Evolutionary conservation across 2,888 invertebrate genomes (phyloP).

Genomic region (Tuberolachnus salignus): DNA sequence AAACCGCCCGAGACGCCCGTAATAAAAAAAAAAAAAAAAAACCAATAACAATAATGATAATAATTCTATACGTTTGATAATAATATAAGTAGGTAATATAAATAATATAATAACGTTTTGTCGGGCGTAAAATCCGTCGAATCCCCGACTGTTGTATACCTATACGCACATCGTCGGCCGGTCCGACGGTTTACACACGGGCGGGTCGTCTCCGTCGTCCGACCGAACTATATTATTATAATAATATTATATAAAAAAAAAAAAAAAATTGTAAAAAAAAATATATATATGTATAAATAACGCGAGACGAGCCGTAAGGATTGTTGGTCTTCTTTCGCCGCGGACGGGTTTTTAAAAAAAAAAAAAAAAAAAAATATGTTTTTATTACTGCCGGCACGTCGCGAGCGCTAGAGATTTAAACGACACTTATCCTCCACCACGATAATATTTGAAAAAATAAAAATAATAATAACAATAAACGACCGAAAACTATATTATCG

Average conservation of each 20-base stretch:
- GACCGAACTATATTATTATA: background rate
- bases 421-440: background rate
- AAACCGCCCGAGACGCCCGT: background rate
- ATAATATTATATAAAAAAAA: too few relatives aligned
- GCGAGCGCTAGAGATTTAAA: slow-evolving; percentile 17
- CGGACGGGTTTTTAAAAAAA: too few relatives aligned
- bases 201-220: background rate
- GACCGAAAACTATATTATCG: background rate
- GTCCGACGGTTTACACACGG: background rate
- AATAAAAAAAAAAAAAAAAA: background rate
- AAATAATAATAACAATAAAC: background rate
- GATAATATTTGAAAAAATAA: slow-evolving; percentile 3
- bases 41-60: background rate
- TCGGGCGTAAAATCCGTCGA: background rate
- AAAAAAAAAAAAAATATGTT: too few relatives aligned
- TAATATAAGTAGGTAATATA: too few relatives aligned
- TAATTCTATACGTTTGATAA: background rate
- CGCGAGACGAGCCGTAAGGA: too few relatives aligned
- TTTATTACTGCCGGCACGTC: too few relatives aligned
- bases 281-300: too few relatives aligned
- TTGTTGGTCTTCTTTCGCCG: too few relatives aligned
- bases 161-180: background rate
- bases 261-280: too few relatives aligned
- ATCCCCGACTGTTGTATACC: background rate
- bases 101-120: background rate